Evolutionary conservation across 2,797 vertebrate species (phyloP).

Genomic region (Ambastaia sidthimunki): DNA sequence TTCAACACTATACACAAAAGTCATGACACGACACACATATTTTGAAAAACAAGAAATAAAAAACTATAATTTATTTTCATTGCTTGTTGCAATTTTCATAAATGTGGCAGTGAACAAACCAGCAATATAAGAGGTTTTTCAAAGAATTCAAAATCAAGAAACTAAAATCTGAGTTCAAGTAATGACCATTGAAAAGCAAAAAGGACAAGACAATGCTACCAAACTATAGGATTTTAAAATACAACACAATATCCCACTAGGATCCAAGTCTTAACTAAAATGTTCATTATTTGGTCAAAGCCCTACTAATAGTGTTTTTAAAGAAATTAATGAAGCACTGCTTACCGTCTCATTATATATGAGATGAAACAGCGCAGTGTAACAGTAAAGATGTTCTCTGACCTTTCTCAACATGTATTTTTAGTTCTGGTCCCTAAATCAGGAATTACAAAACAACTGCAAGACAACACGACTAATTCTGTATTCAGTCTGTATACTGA

Average conservation of each 20-base stretch:
- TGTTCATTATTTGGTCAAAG: constrained; percentile 74
- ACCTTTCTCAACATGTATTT: constrained; percentile 71
- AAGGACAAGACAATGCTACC: constrained; percentile 54
- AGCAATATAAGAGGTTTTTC: constrained; percentile 84
- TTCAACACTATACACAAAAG: constrained; percentile 55
- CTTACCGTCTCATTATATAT: constrained; percentile 57
- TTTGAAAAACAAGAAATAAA: constrained; percentile 86
- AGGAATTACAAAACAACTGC: constrained; percentile 78
- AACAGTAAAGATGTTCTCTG: constrained; percentile 73
- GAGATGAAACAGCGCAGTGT: constrained; percentile 62
- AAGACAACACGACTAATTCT: constrained; percentile 79
- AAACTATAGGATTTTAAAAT: constrained; percentile 36
- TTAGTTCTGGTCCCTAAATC: constrained; percentile 80
- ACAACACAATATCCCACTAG: constrained; percentile 67
- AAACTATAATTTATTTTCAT: constrained; percentile 98
- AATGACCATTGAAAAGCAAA: constrained; percentile 76
- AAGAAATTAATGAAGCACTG: constrained; percentile 68
- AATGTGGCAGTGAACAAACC: constrained; percentile 92
- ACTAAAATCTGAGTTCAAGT: constrained; percentile 83
- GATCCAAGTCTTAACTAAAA: constrained; percentile 67
- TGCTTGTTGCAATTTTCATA: constrained; percentile 89
- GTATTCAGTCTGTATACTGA: constrained; percentile 45
- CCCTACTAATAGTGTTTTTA: constrained; percentile 69
- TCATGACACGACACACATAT: constrained; percentile 1
- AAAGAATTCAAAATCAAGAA: constrained; percentile 81